phyloP scores from a whole-genome alignment of 2,797 vertebrate species.

The Dallia pectoralis region DNA sequence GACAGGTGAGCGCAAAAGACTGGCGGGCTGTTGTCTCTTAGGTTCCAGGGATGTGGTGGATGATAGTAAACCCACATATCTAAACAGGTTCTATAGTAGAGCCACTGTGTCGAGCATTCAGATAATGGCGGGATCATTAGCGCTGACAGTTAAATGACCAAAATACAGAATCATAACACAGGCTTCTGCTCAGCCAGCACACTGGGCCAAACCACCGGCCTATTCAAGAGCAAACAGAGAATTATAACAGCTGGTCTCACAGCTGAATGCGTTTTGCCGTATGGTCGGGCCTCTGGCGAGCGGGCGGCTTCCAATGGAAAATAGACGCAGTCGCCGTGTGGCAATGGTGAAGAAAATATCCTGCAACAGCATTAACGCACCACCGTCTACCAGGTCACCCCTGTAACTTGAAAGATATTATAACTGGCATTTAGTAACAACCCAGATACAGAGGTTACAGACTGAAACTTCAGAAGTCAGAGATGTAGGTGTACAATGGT shows the following conservation, averaged over 20 bases:
- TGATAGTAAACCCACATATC: not conserved
- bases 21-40: too few species aligned
- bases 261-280: conserved; percentile 70
- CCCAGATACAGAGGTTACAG: too few species aligned
- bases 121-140: not conserved
- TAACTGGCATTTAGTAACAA: too few species aligned
- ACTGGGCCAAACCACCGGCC: conserved; percentile 60
- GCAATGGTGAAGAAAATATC: not conserved
- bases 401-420: too few species aligned
- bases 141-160: not conserved
- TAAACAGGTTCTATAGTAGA: not conserved
- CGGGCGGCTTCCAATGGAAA: conserved; percentile 49
- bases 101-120: too few species aligned
- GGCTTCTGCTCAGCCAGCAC: conserved; percentile 48
- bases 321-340: conserved; percentile 10
- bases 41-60: not conserved
- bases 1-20: conserved; percentile 75
- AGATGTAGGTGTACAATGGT: too few species aligned
- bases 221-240: conserved; percentile 80
- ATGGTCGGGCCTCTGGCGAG: conserved; percentile 59
- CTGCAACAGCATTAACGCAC: not conserved
- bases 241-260: conserved; percentile 74
- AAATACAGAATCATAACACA: conserved; percentile 27
- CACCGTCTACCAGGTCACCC: not conserved
- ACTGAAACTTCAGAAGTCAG: too few species aligned